Percentiles rank a stretch among this genome's conserved stretches.
phyloP scores from a whole-genome alignment of 1,140 invertebrate genomes.

The Agrilus planipennis region DNA sequence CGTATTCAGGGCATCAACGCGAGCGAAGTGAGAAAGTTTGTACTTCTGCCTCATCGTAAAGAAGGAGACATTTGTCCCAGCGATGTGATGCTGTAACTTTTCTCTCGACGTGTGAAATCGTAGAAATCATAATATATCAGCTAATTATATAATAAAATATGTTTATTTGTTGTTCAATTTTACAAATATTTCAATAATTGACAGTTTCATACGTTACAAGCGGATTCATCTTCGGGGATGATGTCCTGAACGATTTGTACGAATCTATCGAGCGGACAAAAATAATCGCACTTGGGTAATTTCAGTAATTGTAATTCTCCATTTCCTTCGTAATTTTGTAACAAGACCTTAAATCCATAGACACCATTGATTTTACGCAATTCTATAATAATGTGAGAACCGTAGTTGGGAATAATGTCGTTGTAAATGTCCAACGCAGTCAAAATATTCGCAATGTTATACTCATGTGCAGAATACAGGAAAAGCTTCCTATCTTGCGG shows the following conservation, averaged over 20 bases:
- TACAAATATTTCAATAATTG: too few species aligned
- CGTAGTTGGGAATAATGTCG: constrained; percentile 40
- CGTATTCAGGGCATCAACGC: too few species aligned
- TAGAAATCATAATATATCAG: too few species aligned
- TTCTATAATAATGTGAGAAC: constrained; percentile 28
- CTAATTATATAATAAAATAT: too few species aligned
- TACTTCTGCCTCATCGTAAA: too few species aligned
- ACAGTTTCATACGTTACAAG: too few species aligned
- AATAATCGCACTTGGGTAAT: not conserved
- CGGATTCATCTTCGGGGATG: too few species aligned
- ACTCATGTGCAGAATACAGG: constrained; percentile 61
- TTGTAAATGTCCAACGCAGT: constrained; percentile 47
- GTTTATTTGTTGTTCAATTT: too few species aligned
- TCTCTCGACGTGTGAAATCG: too few species aligned
- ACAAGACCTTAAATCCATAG: constrained; percentile 11
- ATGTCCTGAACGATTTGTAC: not conserved
- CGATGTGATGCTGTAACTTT: too few species aligned
- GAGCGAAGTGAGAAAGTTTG: too few species aligned
- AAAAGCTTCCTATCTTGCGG: constrained; percentile 39
- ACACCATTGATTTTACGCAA: constrained; percentile 11
- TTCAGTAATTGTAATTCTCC: not conserved
- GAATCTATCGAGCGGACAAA: not conserved
- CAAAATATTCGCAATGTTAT: constrained; percentile 52
- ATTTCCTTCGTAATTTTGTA: not conserved
- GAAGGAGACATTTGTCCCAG: too few species aligned